Evolutionary conservation across 2,888 invertebrate species (phyloP), one percentile per base, ranked within the genome.

Genomic region (Stictocephala bisonia): DNA sequence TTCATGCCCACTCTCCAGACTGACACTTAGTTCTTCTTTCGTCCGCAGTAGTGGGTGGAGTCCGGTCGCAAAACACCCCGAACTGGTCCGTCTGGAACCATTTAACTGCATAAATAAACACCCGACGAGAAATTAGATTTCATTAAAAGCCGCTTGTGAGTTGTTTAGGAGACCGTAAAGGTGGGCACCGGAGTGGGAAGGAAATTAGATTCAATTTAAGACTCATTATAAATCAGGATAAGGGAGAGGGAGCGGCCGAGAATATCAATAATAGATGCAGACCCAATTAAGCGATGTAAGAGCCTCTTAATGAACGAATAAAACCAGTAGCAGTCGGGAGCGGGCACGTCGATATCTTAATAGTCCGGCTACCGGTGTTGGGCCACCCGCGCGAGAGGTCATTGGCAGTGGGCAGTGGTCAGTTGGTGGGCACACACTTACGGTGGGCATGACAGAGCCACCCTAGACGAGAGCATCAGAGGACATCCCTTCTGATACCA

Each of bases 181-280:
- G 18, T 27, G 35, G 35, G 22, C 60, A 40, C 35, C 22, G 11
- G 40, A 35, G 60, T 60, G 60, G 60, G 60, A 60, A 60, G 60
- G 31, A 60, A 60, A 60, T 60, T 60, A 60, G 60, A 60, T 60
- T 60, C 60, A 60, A 60, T 60, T 60, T 60, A 60, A 60, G 60
- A 35, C 60, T 60, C 60, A 60, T 60, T 60, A 60, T 60, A 60
- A 60, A 60, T 60, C 60, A 60, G 60, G 60, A 60, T 60, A 60
- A 60, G 60, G 40, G 60, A 1, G 35, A 40, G 60, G 60, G 60
- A 29, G 60, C 60, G 60, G 60, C 60, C 35, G 35, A 31, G 40
- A 60, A 60, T 60, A 60, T 60, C 60, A 60, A 60, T 60, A 60
- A 60, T 60, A 60, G 60, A 60, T 60, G 60, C 60, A 29, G 60